phyloP scores from a whole-genome alignment of 2,113 vertebrate genomes.

The Anoura caudifer region DNA sequence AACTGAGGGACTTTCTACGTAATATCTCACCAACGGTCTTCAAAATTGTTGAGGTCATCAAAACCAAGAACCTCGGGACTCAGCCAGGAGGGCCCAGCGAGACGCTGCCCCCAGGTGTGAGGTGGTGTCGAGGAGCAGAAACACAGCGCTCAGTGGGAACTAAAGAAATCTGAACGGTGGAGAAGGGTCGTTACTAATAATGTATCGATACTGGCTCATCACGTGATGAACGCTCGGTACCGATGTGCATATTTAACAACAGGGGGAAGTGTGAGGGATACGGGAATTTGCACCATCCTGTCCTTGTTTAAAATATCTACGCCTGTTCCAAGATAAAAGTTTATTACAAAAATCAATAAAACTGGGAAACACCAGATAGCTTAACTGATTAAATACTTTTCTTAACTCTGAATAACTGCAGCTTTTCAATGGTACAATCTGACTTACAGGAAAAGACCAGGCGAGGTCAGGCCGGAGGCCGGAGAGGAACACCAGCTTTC shows the following conservation, averaged over 20 bases:
- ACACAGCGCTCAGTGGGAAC: background rate
- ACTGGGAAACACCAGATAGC: background rate
- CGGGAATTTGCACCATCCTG: fast-evolving
- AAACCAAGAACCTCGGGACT: background rate
- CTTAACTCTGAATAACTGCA: background rate
- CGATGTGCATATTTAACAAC: fast-evolving
- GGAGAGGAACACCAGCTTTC: too few species aligned
- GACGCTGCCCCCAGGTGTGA: fast-evolving
- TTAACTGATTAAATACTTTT: background rate
- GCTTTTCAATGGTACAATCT: background rate
- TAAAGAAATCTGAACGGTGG: background rate
- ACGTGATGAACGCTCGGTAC: fast-evolving
- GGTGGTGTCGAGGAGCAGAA: background rate
- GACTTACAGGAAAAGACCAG: background rate
- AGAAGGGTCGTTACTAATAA: background rate
- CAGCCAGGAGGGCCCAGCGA: background rate
- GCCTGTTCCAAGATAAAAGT: background rate
- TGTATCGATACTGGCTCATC: too few species aligned
- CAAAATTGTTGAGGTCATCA: background rate
- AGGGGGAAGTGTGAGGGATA: too few species aligned
- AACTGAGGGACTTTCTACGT: background rate
- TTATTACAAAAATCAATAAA: background rate
- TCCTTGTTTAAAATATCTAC: too few species aligned
- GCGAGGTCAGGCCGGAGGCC: fast-evolving
- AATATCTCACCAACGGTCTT: background rate